Evolutionary conservation across 1,140 invertebrate genomes (phyloP), one percentile per base, ranked within the genome.

Genomic region (Ctenoplectra terminalis): DNA sequence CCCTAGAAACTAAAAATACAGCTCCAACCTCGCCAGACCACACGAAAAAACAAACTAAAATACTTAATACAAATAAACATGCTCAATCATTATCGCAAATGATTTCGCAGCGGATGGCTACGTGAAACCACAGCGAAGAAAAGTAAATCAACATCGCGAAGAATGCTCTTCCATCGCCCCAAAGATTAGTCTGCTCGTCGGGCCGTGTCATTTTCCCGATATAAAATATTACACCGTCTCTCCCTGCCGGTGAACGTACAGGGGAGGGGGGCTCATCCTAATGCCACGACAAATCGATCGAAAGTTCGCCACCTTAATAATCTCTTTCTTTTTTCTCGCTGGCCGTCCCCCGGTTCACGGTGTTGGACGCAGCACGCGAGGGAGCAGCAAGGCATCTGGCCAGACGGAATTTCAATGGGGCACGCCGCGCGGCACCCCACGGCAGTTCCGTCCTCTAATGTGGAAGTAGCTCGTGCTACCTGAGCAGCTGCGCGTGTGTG

Each of bases 401-500:
- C 89, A 89, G 87, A 90, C 90, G 88, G 89, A 83, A 86, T 88
- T 90, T 83, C 87, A 91, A 91, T 90, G 83, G 87, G 85, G 71
- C 66, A 81, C 75, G n/a, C 69, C 46, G 64, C 46, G 40, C 37
- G 83, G 77, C 66, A 85, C 86, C 85, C 86, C 79, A 88, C 50
- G 50, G 54, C 61, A 79, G 82, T 87, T 87, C 86, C 86, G 86
- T 88, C 86, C 89, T 92, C 88, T 91, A 92, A 91, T 91, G 88
- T 90, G 88, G 85, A 91, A 92, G 92, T 92, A 92, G 92, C 90
- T 91, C 91, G 92, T 91, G 92, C 92, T 93, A 93, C 92, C 93
- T 93, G 92, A 92, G 90, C 92, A 93, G 92, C 92, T 93, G 91
- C 88, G 75, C 87, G 87, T 85, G 88, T 88, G 90, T 82, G 89